Evolutionary conservation across 2,797 vertebrate species (phyloP), one percentile per base, ranked within the genome.

Genomic region (Pseudochirops corinnae): DNA sequence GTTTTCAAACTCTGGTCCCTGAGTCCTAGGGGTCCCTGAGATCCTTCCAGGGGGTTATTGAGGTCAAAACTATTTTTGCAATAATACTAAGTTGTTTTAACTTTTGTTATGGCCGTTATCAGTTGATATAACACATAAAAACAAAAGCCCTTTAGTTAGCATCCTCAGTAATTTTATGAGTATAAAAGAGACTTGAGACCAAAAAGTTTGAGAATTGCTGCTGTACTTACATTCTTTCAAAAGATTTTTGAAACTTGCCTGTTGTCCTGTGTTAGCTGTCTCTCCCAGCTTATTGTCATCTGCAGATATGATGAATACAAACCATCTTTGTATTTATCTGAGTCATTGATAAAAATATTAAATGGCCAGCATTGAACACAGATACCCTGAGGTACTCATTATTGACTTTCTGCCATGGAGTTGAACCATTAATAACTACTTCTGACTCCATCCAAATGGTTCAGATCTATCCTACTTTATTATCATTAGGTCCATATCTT

Each of bases 281-380:
- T 21, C 33, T 39, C 14, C 33, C 16, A 18, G 33, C n/a, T 39
- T 74, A 74, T 39, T 39, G 16, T 39, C 5, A n/a, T 39, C 67
- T 74, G 67, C 67, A 39, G 7, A n/a, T 74, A 1, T 9, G n/a
- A 74, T 74, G 67, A 74, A 6, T 3, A 21, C n/a, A 74, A 9
- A 39, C 67, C 6, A 74, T 74, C 67, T 21, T 24, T 74, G 1
- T 21, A 74, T 74, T 39, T 74, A 74, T 74, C 14, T 74, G 18
- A n/a, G 67, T 21, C 16, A 39, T n/a, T 74, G n/a, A 74, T 39
- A 74, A 39, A 67, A 39, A 9, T 39, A 74, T 74, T 39, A 39
- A 39, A 9, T 9, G n/a, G 18, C 16, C 0, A 0, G 4, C 0
- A 5, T n/a, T 62, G n/a, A 74, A 74, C 2, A 21, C 4, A 39